These are phyloP conservation scores for Kryphioiulus occultus DNA, from an alignment of 2,888 invertebrate genomes.

Conservation along the genomic window DNA sequence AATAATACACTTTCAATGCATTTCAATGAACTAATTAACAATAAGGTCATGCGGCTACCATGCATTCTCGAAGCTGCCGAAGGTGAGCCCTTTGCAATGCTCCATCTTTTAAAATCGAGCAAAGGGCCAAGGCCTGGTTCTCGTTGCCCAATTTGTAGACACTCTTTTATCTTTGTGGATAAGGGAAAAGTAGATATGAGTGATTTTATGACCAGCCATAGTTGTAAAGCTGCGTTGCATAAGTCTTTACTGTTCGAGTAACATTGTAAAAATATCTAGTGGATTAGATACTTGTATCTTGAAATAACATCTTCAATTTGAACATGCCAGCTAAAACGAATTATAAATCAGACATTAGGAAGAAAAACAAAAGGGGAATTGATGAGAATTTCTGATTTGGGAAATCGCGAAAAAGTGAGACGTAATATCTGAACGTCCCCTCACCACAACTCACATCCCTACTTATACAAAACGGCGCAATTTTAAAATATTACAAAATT, in stretches of 20 bases:
- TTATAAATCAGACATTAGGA: no score
- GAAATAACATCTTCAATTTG: no score
- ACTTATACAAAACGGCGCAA: no score
- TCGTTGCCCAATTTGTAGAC: neutral
- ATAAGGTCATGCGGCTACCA: neutral
- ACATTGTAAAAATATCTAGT: neutral
- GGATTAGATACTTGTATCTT: neutral
- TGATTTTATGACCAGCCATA: neutral
- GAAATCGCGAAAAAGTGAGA: no score
- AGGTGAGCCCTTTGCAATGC: neutral
- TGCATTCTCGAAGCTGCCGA: neutral
- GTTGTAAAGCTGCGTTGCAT: neutral
- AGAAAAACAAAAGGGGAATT: no score
- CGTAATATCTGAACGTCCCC: no score
- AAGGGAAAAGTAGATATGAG: neutral
- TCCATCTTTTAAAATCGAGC: no score
- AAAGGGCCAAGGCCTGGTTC: neutral
- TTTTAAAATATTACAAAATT: no score
- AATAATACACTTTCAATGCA: neutral
- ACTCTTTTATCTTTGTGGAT: neutral
- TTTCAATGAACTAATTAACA: constrained; percentile 16
- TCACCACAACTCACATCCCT: no score
- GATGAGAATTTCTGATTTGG: no score
- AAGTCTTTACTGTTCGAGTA: neutral
- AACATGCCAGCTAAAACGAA: neutral